phyloP scores from a whole-genome alignment of 2,797 vertebrate species.

The Choloepus didactylus region DNA sequence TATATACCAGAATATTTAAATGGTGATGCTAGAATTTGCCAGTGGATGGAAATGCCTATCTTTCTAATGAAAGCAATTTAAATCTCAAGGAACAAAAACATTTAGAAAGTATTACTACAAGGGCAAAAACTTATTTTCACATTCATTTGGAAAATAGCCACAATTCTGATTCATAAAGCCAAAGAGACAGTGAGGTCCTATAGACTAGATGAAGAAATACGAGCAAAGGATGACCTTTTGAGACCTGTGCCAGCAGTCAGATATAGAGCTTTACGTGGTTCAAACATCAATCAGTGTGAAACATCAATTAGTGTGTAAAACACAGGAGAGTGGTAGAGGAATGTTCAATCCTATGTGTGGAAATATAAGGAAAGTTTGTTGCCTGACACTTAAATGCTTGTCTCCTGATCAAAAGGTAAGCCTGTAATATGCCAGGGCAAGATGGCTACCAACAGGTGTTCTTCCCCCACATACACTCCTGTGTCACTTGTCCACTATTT shows the following conservation, averaged over 20 bases:
- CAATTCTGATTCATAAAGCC: slow-evolving; percentile 16
- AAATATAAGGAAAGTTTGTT: neutral
- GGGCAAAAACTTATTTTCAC: neutral
- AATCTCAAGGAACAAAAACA: slow-evolving; percentile 4
- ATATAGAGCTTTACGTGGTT: neutral
- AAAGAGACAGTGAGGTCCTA: neutral
- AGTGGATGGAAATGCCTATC: slow-evolving; percentile 45
- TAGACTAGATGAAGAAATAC: slow-evolving; percentile 8
- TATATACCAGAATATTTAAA: slow-evolving; percentile 40
- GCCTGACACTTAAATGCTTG: neutral
- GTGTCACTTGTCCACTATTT: neutral
- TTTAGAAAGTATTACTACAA: neutral
- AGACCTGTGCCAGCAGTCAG: neutral
- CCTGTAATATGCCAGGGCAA: neutral
- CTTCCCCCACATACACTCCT: neutral
- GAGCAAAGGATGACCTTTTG: neutral
- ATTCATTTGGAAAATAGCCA: slow-evolving; percentile 41
- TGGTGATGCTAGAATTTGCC: neutral
- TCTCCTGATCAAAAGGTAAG: slow-evolving; percentile 38
- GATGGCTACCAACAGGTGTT: neutral
- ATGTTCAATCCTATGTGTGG: neutral
- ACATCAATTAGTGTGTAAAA: slow-evolving; percentile 1
- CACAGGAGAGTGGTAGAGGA: neutral
- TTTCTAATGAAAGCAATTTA: neutral
- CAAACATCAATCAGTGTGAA: neutral